These are phyloP conservation scores for Lepidocyrtinus sp. DNA, from an alignment of 2,888 invertebrate genomes.

Conservation along the genomic window DNA sequence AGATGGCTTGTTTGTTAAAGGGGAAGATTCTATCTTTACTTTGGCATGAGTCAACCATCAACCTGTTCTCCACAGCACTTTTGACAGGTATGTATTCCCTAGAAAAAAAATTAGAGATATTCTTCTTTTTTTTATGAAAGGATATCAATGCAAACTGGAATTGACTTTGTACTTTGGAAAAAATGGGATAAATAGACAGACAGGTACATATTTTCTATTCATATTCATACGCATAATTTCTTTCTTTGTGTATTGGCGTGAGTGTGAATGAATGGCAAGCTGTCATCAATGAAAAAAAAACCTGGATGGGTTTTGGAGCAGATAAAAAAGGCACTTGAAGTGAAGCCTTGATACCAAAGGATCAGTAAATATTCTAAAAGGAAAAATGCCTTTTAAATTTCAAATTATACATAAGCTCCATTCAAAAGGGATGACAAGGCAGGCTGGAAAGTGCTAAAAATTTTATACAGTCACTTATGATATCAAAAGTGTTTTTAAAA, in stretches of 20 bases:
- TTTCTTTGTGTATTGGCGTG: background rate
- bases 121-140: background rate
- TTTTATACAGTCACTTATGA: background rate
- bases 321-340: background rate
- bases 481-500: background rate
- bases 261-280: conserved; percentile 22
- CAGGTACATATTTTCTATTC: conserved; percentile 9
- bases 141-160: conserved; percentile 7
- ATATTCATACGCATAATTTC: background rate
- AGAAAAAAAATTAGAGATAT: background rate
- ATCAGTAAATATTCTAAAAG: too few relatives aligned
- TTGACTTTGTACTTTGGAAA: background rate
- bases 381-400: conserved; percentile 10
- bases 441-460: too few relatives aligned
- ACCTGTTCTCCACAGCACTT: conserved; percentile 15
- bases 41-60: conserved; percentile 36
- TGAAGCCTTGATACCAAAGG: background rate
- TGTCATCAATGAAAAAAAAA: background rate
- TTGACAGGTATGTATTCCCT: conserved; percentile 21
- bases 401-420: background rate
- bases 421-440: background rate
- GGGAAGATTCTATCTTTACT: background rate
- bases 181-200: conserved; percentile 1
- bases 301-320: background rate
- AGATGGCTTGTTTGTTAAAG: background rate